Evolutionary conservation across 2,888 invertebrate genomes (phyloP), one percentile per base, ranked within the genome.

Genomic region (Drosophila prolongata): DNA sequence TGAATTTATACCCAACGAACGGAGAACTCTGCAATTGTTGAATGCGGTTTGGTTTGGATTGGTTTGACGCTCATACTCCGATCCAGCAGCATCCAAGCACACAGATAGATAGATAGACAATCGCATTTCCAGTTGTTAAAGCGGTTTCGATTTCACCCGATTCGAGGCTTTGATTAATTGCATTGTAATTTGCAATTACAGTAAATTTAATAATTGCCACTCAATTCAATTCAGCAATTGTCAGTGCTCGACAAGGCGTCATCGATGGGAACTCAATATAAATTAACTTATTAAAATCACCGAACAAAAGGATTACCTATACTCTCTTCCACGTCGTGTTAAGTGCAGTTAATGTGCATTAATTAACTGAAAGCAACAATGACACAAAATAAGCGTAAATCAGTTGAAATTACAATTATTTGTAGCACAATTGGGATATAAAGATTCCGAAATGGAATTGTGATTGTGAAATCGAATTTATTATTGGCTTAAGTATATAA

Each of bases 141-240:
- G 58, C 40, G 60, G 64, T 62, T 75, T 72, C 52, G 40, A 57
- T 76, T 67, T 73, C 65, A 79, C 69, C 79, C 75, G 69, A 56
- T 57, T 50, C 57, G 61, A 42, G 16, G 40, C 62, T 79, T 40
- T 65, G 67, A 76, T 83, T 80, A 80, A 83, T 86, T 80, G 66
- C 86, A 58, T 56, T 77, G 75, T 47, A 67, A 67, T 69, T 74
- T 11, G 30, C 47, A 60, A 67, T 73, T 73, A 66, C 77, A 79
- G 55, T 58, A 46, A 56, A 77, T 72, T 77, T 77, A 72, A 73
- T 73, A 66, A 62, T 43, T 68, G 61, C 66, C 69, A 72, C 57
- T 58, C 57, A 60, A 66, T 34, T 27, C 19, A 37, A 30, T 43
- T n/a, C 44, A 37, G n/a, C 34, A 19, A 11, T 38, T 38, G 38